A percentile compares a stretch with the other conserved stretches of the same genome.
These are phyloP conservation scores for Acleris sparsana DNA, from an alignment of 2,888 invertebrate species.

Conservation along the genomic window DNA sequence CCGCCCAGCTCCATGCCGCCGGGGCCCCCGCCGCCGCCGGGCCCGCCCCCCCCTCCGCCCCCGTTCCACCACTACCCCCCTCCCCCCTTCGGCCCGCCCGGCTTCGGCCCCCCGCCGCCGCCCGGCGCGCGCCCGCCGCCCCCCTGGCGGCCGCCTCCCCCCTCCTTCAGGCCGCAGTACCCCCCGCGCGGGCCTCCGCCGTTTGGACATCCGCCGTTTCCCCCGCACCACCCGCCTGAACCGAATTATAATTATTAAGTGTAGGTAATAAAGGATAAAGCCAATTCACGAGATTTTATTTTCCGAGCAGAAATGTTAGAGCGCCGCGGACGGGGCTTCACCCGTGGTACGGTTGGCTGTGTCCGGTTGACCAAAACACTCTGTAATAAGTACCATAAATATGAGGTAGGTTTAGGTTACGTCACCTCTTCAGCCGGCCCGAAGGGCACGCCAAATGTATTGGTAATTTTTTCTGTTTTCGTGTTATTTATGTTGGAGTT, in stretches of 20 bases:
- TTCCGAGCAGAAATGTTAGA: background rate
- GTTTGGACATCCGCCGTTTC: slow-evolving; percentile 84
- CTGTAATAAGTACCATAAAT: no score
- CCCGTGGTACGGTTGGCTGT: no score
- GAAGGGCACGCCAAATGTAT: no score
- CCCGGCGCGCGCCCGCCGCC: slow-evolving; percentile 83
- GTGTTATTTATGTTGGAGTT: no score
- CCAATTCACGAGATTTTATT: slow-evolving; percentile 38
- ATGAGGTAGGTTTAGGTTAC: no score
- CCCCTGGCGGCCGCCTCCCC: slow-evolving; percentile 56
- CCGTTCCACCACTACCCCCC: slow-evolving; percentile 68
- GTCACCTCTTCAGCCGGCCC: no score
- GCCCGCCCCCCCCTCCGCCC: slow-evolving; percentile 70
- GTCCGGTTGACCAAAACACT: no score
- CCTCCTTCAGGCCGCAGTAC: slow-evolving; percentile 61
- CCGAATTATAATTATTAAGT: slow-evolving; percentile 77
- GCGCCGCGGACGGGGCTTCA: no score
- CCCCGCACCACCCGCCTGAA: slow-evolving; percentile 81
- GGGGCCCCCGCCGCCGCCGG: slow-evolving; percentile 67
- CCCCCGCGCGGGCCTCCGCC: slow-evolving; percentile 62
- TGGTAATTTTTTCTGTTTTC: no score
- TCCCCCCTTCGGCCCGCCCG: slow-evolving; percentile 63
- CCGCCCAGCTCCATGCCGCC: slow-evolving; percentile 70
- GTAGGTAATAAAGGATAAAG: slow-evolving; percentile 47
- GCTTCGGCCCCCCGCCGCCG: slow-evolving; percentile 83